Evolutionary conservation across 2,113 vertebrate species (phyloP), one percentile per base, ranked within the genome.

Genomic region (Pagrus major): DNA sequence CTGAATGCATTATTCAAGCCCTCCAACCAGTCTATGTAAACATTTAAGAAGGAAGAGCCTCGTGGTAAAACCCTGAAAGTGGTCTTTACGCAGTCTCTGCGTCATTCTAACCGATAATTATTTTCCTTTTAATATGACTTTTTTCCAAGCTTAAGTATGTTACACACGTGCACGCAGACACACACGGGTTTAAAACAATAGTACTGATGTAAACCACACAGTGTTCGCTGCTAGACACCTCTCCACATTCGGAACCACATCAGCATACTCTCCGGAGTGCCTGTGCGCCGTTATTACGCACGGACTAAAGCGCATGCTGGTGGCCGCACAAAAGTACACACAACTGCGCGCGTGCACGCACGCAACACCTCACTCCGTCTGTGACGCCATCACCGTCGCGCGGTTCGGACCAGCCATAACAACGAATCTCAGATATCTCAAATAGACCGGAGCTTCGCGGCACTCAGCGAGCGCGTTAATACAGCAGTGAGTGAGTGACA

Each of bases 401-500:
- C 1, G 41, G 56, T 65, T 52, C 18, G 18, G 39, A 61, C 47
- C 58, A 66, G 85, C n/a, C 69, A 83, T 71, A 76, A 82, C 73
- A 76, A 55, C 78, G 58, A 56, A 31, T 75, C 72, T 71, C 56
- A 68, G 56, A 61, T 72, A 67, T 85, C 56, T 82, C 8, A 64
- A 66, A 83, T 23, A 47, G 71, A 84, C 72, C 61, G 46, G 71
- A 74, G 68, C 37, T 70, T 16, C 44, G 68, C 39, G 39, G 77
- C 74, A 81, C 56, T 80, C 69, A 63, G 64, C 78, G 54, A 23
- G 58, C 21, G 74, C 71, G 71, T 75, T 75, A 65, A 76, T 64
- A 78, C 81, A 71, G 71, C 64, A 74, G 60, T 29, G 78, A 73
- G 16, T 85, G 83, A 93, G 87, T 89, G 82, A 89, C 91, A 91